phyloP scores from a whole-genome alignment of 2,888 invertebrate species.

The Aphidius colemani region DNA sequence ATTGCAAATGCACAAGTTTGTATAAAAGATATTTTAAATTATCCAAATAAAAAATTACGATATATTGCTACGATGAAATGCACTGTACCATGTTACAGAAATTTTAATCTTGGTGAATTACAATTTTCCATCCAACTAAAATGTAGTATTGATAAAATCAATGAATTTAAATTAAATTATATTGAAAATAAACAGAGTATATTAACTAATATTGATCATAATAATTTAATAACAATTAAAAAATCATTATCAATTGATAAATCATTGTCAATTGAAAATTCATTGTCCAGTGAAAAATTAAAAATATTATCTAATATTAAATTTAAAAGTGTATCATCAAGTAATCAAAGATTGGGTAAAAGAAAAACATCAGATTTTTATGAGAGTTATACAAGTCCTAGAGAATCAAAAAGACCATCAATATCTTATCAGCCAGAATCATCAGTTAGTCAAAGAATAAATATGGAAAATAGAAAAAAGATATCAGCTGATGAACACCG shows the following conservation, averaged over 20 bases:
- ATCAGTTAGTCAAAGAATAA: background rate
- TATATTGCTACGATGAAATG: constrained; percentile 45
- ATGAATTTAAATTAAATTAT: constrained; percentile 36
- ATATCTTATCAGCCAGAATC: too few relatives aligned
- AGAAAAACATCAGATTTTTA: too few relatives aligned
- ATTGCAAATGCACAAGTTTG: constrained; percentile 44
- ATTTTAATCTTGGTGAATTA: constrained; percentile 44
- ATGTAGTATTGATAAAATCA: constrained; percentile 44
- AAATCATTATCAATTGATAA: too few relatives aligned
- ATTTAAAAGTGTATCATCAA: too few relatives aligned
- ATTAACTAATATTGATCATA: background rate
- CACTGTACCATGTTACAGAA: constrained; percentile 32
- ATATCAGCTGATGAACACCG: too few relatives aligned
- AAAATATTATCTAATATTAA: too few relatives aligned
- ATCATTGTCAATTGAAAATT: too few relatives aligned
- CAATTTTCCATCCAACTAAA: constrained; percentile 49
- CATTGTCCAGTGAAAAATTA: too few relatives aligned
- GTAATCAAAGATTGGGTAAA: too few relatives aligned
- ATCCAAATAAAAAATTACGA: constrained; percentile 50
- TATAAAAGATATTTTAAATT: constrained; percentile 47
- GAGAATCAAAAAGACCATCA: too few relatives aligned
- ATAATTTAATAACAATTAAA: constrained; percentile 10
- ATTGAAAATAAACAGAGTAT: constrained; percentile 16
- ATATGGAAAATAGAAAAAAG: too few relatives aligned
- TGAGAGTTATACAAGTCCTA: too few relatives aligned